Evolutionary conservation across 2,888 invertebrate species (phyloP).

Genomic region (Machimus rusticus): DNA sequence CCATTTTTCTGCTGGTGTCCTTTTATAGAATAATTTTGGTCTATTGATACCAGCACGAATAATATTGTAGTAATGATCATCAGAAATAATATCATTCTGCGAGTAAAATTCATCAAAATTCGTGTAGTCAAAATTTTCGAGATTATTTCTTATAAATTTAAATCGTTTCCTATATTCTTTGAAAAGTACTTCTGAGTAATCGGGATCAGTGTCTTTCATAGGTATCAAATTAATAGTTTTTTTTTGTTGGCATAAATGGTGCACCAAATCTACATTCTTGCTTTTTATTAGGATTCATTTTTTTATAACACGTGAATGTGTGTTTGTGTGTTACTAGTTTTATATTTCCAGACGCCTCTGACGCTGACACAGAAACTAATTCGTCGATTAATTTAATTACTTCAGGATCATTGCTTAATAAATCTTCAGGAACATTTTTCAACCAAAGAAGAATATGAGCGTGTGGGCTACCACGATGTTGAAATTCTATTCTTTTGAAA

Average conservation of each 20-base stretch:
- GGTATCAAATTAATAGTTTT: slow-evolving; percentile 50
- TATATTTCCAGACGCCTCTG: slow-evolving; percentile 50
- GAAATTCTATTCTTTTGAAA: slow-evolving; percentile 59
- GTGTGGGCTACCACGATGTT: slow-evolving; percentile 58
- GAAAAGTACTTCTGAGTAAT: too few species aligned
- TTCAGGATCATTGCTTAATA: not conserved
- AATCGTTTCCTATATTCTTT: too few species aligned
- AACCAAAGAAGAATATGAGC: slow-evolving; percentile 61
- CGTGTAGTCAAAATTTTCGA: too few species aligned
- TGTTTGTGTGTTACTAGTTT: slow-evolving; percentile 50
- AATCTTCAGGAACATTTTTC: slow-evolving; percentile 53
- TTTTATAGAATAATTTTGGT: slow-evolving; percentile 56
- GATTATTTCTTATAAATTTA: too few species aligned
- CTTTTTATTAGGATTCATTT: too few species aligned
- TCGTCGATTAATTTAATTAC: not conserved
- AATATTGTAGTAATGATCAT: slow-evolving; percentile 51
- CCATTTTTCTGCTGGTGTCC: slow-evolving; percentile 57
- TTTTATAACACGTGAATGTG: slow-evolving; percentile 48
- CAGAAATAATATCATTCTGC: too few species aligned
- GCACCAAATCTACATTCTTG: slow-evolving; percentile 53
- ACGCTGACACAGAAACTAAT: not conserved
- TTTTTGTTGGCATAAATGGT: slow-evolving; percentile 54
- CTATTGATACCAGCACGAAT: slow-evolving; percentile 53
- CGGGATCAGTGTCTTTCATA: slow-evolving; percentile 50
- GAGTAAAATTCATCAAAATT: too few species aligned